Percentiles rank a stretch among this genome's conserved stretches.
phyloP scores from a whole-genome alignment of 2,888 invertebrate genomes.

The Sthenelais limicola region DNA sequence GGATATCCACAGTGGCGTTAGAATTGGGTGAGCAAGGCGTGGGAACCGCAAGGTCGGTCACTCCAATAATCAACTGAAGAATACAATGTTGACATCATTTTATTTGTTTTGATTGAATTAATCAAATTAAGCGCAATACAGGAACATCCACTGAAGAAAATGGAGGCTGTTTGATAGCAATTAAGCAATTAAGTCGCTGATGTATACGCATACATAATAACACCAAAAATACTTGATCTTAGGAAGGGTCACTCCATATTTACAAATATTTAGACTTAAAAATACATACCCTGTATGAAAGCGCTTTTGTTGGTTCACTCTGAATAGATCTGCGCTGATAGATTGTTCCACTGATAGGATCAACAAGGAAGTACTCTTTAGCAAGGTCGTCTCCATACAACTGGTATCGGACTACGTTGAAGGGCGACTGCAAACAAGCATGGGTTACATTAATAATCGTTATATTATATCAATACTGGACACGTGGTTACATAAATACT shows the following conservation, averaged over 20 bases:
- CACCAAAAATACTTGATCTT: background rate
- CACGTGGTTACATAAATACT: too few species aligned
- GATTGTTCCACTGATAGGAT: slow-evolving; percentile 45
- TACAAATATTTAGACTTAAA: too few species aligned
- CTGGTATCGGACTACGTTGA: slow-evolving; percentile 51
- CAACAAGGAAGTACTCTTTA: slow-evolving; percentile 46
- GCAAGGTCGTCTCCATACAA: slow-evolving; percentile 48
- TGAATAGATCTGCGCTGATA: slow-evolving; percentile 49
- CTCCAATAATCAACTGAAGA: slow-evolving; percentile 29
- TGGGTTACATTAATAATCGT: too few species aligned
- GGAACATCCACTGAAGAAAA: background rate
- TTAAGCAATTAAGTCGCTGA: background rate
- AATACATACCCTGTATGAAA: slow-evolving; percentile 56
- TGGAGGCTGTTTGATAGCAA: background rate
- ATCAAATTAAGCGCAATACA: background rate
- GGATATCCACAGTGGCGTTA: slow-evolving; percentile 47
- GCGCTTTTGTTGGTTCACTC: slow-evolving; percentile 54
- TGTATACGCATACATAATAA: background rate
- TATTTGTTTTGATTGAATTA: background rate
- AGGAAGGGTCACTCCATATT: too few species aligned
- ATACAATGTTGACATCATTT: background rate
- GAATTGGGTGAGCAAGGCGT: slow-evolving; percentile 43
- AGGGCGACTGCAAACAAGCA: slow-evolving; percentile 57
- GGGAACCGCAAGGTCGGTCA: slow-evolving; percentile 44
- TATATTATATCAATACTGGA: too few species aligned